Conservation (phyloP, 2,888 invertebrate genomes). For the Drosophila recens region DNA sequence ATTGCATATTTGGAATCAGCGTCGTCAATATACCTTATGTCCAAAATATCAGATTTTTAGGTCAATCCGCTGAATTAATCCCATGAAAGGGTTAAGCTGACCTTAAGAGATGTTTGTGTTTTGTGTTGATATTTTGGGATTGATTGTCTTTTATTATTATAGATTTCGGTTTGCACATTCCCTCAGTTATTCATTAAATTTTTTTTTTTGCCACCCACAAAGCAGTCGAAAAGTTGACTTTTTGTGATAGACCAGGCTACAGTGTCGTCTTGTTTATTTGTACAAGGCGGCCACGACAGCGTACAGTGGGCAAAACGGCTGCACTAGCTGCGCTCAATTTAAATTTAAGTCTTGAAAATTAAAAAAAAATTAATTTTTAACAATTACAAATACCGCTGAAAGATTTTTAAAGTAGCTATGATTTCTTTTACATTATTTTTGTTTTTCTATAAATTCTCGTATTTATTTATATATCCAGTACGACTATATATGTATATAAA, state of each 20-base stretch:
- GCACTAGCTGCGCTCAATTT: background rate
- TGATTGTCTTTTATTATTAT: conserved; percentile 4
- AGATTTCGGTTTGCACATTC: conserved; percentile 6
- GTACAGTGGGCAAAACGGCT: background rate
- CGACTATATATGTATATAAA: too few species aligned
- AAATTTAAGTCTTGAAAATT: background rate
- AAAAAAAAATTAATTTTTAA: too few species aligned
- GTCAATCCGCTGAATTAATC: too few species aligned
- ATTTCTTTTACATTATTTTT: too few species aligned
- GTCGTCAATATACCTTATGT: too few species aligned
- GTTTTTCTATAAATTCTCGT: too few species aligned
- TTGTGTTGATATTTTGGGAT: conserved; percentile 6
- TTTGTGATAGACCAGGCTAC: conserved; percentile 35
- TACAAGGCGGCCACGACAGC: conserved; percentile 21
- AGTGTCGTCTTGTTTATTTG: conserved; percentile 57
- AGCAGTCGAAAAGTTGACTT: conserved; percentile 3
- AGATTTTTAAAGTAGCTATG: too few species aligned
- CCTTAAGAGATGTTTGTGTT: background rate
- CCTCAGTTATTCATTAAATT: background rate
- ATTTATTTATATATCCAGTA: too few species aligned
- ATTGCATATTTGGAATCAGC: too few species aligned
- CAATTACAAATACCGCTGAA: too few species aligned
- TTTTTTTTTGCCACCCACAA: conserved; percentile 18
- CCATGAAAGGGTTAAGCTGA: background rate
- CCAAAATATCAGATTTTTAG: too few species aligned